A percentile compares a stretch with the other conserved stretches of the same genome.
phyloP scores from a whole-genome alignment of 2,888 invertebrate species.

The Synergus umbraculus region DNA sequence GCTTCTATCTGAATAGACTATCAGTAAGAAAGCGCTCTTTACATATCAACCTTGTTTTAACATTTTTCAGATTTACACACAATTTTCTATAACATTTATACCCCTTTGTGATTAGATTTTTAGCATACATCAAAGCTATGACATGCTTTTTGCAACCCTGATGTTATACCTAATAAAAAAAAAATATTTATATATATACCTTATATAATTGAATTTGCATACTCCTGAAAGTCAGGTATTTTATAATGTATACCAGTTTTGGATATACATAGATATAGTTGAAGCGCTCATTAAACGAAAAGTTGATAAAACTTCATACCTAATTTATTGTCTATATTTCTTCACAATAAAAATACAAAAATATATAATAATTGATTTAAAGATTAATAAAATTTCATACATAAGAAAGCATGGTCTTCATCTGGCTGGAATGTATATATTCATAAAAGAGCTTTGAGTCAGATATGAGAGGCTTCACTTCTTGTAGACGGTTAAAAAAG shows the following conservation, averaged over 20 bases:
- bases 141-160: background rate
- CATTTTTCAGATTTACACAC: background rate
- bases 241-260: no score
- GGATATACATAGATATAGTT: no score
- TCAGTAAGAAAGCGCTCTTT: conserved; percentile 2
- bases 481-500: background rate
- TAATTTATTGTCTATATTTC: no score
- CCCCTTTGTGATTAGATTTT: background rate
- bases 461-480: background rate
- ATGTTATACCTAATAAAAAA: no score
- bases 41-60: background rate
- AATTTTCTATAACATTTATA: background rate
- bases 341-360: no score
- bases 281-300: no score
- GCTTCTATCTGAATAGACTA: background rate
- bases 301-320: no score
- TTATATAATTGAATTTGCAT: no score
- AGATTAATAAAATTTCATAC: background rate
- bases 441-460: conserved; percentile 1
- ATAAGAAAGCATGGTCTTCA: background rate
- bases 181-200: no score
- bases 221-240: no score
- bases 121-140: background rate
- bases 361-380: background rate
- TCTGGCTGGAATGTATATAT: background rate